These are phyloP conservation scores for Chaetura pelagica DNA, from an alignment of 2,113 vertebrate species.

Conservation along the genomic window DNA sequence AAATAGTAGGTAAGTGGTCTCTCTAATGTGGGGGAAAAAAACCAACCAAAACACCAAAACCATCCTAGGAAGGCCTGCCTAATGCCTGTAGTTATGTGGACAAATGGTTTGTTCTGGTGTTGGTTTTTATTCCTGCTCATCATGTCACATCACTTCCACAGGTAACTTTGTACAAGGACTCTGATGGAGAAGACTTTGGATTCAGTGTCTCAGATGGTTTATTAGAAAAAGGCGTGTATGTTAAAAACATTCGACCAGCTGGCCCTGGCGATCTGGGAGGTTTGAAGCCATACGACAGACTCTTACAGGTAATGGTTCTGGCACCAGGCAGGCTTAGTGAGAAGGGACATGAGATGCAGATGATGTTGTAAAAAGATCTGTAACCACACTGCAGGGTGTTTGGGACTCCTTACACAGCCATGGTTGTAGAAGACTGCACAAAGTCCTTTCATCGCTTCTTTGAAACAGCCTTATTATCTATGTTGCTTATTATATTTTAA, in stretches of 20 bases:
- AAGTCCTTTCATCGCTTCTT: not conserved
- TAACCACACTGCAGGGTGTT: not conserved
- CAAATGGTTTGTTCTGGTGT: too few species aligned
- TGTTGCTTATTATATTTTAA: not conserved
- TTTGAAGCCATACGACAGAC: slow-evolving; percentile 90
- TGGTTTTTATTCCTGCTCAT: not conserved
- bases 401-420: not conserved
- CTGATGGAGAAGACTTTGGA: slow-evolving; percentile 94
- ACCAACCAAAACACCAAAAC: not conserved
- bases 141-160: slow-evolving; percentile 33
- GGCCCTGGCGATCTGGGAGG: slow-evolving; percentile 91
- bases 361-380: not conserved
- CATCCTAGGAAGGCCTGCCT: not conserved
- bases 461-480: not conserved
- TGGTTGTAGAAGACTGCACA: not conserved
- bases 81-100: not conserved
- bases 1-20: not conserved
- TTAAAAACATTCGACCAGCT: slow-evolving; percentile 91
- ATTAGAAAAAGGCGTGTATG: slow-evolving; percentile 94
- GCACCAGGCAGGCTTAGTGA: not conserved
- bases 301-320: slow-evolving; percentile 86
- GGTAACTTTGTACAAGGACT: slow-evolving; percentile 92
- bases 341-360: too few species aligned
- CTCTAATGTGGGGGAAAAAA: not conserved
- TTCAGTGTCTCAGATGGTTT: slow-evolving; percentile 97